These are phyloP conservation scores for Odontamblyopus rebecca DNA, from an alignment of 2,797 vertebrate genomes.

Conservation along the genomic window DNA sequence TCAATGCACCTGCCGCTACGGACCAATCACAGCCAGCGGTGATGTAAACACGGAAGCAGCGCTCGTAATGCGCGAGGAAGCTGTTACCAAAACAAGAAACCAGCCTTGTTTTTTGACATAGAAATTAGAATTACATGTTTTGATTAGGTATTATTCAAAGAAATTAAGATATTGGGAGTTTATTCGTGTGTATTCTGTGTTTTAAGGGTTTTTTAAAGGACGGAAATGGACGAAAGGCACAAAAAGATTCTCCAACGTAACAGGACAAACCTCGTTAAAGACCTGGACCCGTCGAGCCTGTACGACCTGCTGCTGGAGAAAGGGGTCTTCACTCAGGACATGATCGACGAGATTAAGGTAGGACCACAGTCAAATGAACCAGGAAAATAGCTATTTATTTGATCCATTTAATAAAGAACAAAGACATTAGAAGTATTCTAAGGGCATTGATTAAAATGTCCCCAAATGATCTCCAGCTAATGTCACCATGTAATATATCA, in stretches of 20 bases:
- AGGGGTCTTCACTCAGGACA: constrained; percentile 84
- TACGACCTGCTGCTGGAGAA: constrained; percentile 80
- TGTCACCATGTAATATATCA: too few relatives aligned
- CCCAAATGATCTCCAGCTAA: too few relatives aligned
- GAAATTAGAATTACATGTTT: not conserved
- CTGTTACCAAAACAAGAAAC: not conserved
- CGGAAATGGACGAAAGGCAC: constrained; percentile 82
- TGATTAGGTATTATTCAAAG: too few relatives aligned
- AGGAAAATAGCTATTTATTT: too few relatives aligned
- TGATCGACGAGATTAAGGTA: constrained; percentile 93
- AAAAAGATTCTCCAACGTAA: constrained; percentile 74
- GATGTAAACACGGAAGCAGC: constrained; percentile 39
- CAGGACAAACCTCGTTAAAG: constrained; percentile 74
- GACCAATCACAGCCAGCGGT: constrained; percentile 56
- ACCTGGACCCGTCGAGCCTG: constrained; percentile 75
- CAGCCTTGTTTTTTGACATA: not conserved
- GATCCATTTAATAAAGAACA: too few relatives aligned
- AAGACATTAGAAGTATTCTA: too few relatives aligned
- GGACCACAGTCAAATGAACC: too few relatives aligned
- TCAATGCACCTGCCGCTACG: constrained; percentile 12
- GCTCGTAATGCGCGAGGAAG: not conserved
- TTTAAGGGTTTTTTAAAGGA: not conserved
- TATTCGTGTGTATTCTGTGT: not conserved
- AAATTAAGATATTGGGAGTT: not conserved
- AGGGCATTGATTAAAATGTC: too few relatives aligned